phyloP scores from a whole-genome alignment of 2,113 vertebrate species.

The Campylomormyrus numenius region DNA sequence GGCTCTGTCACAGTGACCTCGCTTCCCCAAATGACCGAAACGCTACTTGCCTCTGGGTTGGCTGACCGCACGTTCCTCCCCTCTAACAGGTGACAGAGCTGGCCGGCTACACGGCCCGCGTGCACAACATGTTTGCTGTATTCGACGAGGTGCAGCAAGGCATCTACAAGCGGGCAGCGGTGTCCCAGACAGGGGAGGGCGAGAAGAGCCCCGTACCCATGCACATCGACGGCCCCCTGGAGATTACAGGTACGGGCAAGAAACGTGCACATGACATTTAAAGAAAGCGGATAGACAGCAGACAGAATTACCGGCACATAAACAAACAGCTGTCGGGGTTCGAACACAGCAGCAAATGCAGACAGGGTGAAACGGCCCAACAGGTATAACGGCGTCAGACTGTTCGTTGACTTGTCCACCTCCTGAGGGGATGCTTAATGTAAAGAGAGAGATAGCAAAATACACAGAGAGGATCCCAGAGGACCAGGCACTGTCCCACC shows the following conservation, averaged over 20 bases:
- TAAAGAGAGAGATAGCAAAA: neutral
- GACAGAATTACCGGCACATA: neutral
- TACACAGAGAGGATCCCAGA: neutral
- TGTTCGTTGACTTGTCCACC: neutral
- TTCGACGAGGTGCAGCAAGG: constrained; percentile 91
- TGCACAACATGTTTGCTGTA: constrained; percentile 91
- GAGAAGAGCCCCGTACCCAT: constrained; percentile 54
- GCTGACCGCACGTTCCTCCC: neutral
- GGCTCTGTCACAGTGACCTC: neutral
- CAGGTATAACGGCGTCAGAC: neutral
- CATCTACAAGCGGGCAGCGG: constrained; percentile 77
- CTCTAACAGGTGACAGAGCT: constrained; percentile 80
- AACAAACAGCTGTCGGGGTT: neutral
- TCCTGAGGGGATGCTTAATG: neutral
- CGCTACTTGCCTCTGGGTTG: neutral
- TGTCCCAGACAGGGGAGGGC: constrained; percentile 51
- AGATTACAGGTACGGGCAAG: constrained; percentile 77
- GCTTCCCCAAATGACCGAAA: neutral
- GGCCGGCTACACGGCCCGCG: constrained; percentile 90
- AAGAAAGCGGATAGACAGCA: neutral
- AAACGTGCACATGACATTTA: neutral
- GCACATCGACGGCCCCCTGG: constrained; percentile 70
- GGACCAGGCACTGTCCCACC: neutral
- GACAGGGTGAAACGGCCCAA: neutral
- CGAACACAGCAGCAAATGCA: neutral